Conservation (phyloP, 2,113 vertebrate genomes). For the Dipodomys merriami region DNA sequence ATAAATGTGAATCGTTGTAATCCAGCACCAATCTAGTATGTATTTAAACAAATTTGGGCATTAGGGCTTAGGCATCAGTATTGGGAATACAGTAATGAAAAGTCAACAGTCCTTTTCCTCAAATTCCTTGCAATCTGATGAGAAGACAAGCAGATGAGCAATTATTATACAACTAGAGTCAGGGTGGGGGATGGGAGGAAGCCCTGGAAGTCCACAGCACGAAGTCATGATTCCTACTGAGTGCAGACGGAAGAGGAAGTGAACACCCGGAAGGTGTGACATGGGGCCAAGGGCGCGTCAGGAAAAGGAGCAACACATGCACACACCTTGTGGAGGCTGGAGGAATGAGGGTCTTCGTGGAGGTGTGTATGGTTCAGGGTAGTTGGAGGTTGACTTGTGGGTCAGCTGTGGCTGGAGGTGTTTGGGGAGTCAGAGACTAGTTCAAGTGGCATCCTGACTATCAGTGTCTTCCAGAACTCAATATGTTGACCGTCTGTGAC, state of each 20-base stretch:
- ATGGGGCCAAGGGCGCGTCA: not conserved
- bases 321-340: not conserved
- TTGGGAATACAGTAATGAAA: not conserved
- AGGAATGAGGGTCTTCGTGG: no score
- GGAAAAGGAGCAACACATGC: not conserved
- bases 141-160: not conserved
- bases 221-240: not conserved
- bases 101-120: not conserved
- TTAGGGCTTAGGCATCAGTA: not conserved
- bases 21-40: not conserved
- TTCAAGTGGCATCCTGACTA: not conserved
- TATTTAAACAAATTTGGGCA: not conserved
- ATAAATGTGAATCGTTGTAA: not conserved
- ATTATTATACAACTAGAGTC: not conserved
- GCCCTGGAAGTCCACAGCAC: not conserved
- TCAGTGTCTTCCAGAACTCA: not conserved
- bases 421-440: not conserved
- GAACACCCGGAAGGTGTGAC: not conserved
- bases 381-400: not conserved
- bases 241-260: not conserved
- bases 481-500: not conserved
- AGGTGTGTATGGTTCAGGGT: not conserved
- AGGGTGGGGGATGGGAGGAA: not conserved
- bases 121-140: not conserved
- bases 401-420: not conserved